Conservation (phyloP, 2,888 invertebrate genomes). For the Cryptus viduatorius region DNA sequence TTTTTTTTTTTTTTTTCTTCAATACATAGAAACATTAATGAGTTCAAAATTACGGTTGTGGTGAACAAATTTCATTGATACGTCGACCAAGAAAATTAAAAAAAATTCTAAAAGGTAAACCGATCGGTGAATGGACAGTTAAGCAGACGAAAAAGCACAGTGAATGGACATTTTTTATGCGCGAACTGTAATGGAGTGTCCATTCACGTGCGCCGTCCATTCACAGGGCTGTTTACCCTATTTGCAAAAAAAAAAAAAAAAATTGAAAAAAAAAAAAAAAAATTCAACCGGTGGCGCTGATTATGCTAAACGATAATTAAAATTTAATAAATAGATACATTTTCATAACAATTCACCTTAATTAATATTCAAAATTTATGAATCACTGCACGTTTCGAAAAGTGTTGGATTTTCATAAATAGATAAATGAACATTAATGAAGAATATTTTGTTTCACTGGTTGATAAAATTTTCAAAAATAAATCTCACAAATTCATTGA, state of each 20-base stretch:
- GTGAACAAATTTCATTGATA: neutral
- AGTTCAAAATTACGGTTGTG: neutral
- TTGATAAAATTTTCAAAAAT: neutral
- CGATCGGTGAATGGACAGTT: too few species aligned
- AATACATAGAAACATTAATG: neutral
- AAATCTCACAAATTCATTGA: constrained; percentile 12
- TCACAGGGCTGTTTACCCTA: too few species aligned
- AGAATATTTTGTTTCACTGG: neutral
- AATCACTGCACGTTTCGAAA: neutral
- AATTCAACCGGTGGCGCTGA: too few species aligned
- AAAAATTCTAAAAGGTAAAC: neutral
- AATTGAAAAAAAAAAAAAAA: too few species aligned
- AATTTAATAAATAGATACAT: too few species aligned
- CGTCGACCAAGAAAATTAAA: neutral
- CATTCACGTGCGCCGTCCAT: too few species aligned
- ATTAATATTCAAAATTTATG: neutral
- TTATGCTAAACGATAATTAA: too few species aligned
- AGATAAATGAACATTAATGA: neutral
- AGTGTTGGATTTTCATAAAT: neutral
- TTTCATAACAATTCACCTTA: neutral
- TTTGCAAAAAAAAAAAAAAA: too few species aligned
- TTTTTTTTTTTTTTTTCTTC: neutral
- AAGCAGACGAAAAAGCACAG: too few species aligned
- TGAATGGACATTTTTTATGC: too few species aligned
- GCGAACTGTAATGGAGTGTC: too few species aligned